phyloP scores from a whole-genome alignment of 2,113 vertebrate species.

The Ctenodactylus gundi region DNA sequence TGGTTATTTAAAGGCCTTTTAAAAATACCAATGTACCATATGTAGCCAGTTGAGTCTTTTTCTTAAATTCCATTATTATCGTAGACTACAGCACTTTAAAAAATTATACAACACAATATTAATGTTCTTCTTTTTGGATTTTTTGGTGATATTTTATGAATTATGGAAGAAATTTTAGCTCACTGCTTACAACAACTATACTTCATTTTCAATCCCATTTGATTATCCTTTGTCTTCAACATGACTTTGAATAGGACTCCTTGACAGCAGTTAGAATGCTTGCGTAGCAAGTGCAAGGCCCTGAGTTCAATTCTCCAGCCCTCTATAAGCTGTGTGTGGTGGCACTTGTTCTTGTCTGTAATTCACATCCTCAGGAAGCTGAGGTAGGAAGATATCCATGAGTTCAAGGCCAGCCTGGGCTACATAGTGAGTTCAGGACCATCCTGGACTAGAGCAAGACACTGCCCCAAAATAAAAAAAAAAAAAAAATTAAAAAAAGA shows the following conservation, averaged over 20 bases:
- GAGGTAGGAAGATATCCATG: too few species aligned
- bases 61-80: slow-evolving; percentile 21
- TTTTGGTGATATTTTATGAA: not conserved
- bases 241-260: not conserved
- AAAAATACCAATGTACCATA: not conserved
- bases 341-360: too few species aligned
- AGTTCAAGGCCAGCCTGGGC: too few species aligned
- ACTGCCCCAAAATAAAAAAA: too few species aligned
- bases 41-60: not conserved
- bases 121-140: slow-evolving; percentile 6
- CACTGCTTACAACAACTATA: not conserved
- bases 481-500: too few species aligned
- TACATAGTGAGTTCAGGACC: too few species aligned
- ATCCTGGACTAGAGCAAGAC: too few species aligned
- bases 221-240: not conserved
- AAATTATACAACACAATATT: not conserved
- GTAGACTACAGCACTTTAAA: slow-evolving; percentile 1
- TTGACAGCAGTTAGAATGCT: not conserved
- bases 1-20: not conserved
- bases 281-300: not conserved
- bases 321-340: too few species aligned
- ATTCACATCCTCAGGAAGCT: too few species aligned
- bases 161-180: slow-evolving; percentile 8
- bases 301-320: not conserved
- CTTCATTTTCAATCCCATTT: slow-evolving; percentile 41